phyloP scores from a whole-genome alignment of 2,113 vertebrate species.

The Lipotes vexillifer region DNA sequence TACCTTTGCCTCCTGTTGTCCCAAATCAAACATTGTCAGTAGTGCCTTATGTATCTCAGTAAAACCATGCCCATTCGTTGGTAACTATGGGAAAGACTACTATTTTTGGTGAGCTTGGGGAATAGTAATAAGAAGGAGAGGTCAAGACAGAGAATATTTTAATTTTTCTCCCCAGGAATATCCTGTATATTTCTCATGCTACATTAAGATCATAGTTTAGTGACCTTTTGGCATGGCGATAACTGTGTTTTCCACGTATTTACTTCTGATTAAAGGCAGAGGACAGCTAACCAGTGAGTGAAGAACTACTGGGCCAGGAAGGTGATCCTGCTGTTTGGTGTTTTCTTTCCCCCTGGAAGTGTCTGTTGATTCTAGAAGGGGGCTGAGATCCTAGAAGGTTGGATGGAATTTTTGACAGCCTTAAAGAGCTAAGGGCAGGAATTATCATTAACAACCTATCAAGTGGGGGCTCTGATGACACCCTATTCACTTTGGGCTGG shows the following conservation, averaged over 20 bases:
- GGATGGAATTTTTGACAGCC: background rate
- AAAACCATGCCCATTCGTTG: background rate
- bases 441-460: background rate
- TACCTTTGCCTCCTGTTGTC: conserved; percentile 18
- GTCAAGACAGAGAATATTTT: background rate
- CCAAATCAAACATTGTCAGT: background rate
- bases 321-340: background rate
- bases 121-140: background rate
- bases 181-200: background rate
- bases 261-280: background rate
- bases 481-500: background rate
- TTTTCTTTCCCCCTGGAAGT: background rate
- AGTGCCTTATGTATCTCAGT: background rate
- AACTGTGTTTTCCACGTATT: background rate
- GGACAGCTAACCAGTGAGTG: background rate
- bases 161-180: background rate
- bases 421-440: background rate
- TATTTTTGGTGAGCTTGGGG: background rate
- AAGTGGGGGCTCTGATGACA: background rate
- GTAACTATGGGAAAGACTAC: background rate
- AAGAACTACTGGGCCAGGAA: background rate
- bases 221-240: background rate
- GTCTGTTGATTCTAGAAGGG: background rate
- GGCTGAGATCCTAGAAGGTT: background rate
- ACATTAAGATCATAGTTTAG: background rate